Conservation (phyloP, 2,113 vertebrate species). For the Phaethon lepturus region DNA sequence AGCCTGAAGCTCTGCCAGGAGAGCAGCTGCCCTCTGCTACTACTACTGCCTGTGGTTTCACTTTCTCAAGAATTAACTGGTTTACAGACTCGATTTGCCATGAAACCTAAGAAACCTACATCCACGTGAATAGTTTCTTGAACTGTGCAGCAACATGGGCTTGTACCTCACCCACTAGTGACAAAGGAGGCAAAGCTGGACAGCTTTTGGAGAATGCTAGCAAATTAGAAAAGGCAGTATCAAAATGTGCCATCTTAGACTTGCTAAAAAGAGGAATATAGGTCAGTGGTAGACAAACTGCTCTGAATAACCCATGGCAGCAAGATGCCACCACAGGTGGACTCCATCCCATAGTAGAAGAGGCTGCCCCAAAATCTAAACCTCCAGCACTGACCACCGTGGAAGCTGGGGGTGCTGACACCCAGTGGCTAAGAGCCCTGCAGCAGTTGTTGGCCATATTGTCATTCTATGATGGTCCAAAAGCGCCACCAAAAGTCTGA, state of each 20-base stretch:
- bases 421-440: neutral
- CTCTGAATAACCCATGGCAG: neutral
- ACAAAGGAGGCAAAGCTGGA: neutral
- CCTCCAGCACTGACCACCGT: accelerated
- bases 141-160: neutral
- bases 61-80: neutral
- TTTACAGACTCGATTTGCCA: neutral
- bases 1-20: neutral
- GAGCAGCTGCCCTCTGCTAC: neutral
- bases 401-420: too few species aligned
- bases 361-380: neutral
- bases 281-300: neutral
- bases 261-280: neutral
- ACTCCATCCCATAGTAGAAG: neutral
- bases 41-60: neutral
- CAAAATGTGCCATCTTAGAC: neutral
- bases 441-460: too few species aligned
- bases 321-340: accelerated
- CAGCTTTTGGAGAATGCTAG: neutral
- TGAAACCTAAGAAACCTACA: neutral
- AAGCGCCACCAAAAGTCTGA: neutral
- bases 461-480: neutral
- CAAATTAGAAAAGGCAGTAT: neutral
- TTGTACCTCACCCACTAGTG: neutral
- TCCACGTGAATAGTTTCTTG: neutral